phyloP scores from a whole-genome alignment of 2,797 vertebrate species.

The Sebastes aleutianus region DNA sequence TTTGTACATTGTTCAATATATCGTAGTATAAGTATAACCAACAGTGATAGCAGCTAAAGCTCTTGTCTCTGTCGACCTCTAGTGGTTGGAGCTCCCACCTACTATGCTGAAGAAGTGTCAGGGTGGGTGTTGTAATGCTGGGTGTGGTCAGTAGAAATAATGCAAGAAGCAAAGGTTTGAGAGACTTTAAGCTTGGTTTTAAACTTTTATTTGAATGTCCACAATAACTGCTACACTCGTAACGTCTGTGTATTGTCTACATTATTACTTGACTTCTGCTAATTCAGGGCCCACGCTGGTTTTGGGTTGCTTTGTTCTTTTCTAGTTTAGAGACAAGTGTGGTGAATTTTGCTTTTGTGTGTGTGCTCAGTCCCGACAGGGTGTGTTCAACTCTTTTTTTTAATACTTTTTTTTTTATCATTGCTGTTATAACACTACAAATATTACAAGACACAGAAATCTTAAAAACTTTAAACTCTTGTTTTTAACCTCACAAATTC shows the following conservation, averaged over 20 bases:
- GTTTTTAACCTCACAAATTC: background rate
- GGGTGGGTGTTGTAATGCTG: background rate
- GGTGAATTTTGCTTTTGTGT: background rate
- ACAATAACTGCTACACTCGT: background rate
- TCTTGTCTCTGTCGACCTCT: background rate
- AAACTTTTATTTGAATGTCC: background rate
- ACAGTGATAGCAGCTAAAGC: background rate
- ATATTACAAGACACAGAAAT: background rate
- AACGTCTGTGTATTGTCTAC: background rate
- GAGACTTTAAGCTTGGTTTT: background rate
- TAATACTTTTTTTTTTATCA: background rate
- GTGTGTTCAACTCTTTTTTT: background rate
- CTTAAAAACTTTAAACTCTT: background rate
- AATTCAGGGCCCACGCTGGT: background rate
- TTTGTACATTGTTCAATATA: background rate
- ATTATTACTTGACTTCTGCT: background rate
- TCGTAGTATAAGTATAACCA: background rate
- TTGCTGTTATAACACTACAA: background rate
- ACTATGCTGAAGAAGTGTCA: background rate
- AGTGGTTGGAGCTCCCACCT: background rate
- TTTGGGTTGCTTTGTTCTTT: background rate
- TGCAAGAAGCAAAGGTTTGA: background rate
- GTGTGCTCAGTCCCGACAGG: background rate
- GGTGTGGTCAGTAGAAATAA: background rate
- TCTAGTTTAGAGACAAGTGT: background rate